Conservation (phyloP, 2,113 vertebrate species). For the Arizona elegans region DNA sequence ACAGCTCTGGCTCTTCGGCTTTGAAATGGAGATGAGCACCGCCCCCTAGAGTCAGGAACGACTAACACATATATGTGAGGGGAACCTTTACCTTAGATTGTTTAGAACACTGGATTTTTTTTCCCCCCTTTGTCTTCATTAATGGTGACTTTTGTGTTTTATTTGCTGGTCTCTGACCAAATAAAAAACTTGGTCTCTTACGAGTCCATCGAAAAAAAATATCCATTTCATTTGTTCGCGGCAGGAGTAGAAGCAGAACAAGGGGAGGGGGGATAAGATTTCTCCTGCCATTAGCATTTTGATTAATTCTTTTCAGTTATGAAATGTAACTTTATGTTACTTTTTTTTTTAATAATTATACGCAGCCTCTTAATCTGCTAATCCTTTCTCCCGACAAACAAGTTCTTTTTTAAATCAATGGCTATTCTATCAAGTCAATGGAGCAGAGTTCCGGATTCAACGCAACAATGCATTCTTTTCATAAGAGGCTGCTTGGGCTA, state of each 20-base stretch:
- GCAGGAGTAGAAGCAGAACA: not conserved
- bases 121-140: not conserved
- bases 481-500: constrained; percentile 67
- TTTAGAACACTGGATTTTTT: not conserved
- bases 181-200: not conserved
- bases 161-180: not conserved
- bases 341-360: constrained; percentile 55
- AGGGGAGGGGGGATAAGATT: constrained; percentile 41
- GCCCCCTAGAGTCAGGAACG: too few species aligned
- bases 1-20: too few species aligned
- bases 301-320: constrained; percentile 69
- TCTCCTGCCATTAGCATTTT: constrained; percentile 67
- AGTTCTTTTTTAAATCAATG: constrained; percentile 72
- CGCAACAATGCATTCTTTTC: constrained; percentile 71
- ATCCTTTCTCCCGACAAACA: constrained; percentile 73
- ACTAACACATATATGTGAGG: too few species aligned
- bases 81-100: not conserved
- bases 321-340: constrained; percentile 70
- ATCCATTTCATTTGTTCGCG: not conserved
- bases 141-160: not conserved
- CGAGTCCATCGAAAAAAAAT: not conserved
- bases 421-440: constrained; percentile 68
- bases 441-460: constrained; percentile 68
- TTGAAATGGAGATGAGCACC: too few species aligned
- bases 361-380: constrained; percentile 67